phyloP scores from a whole-genome alignment of 2,113 vertebrate species.

The Urocynchramus pylzowi region DNA sequence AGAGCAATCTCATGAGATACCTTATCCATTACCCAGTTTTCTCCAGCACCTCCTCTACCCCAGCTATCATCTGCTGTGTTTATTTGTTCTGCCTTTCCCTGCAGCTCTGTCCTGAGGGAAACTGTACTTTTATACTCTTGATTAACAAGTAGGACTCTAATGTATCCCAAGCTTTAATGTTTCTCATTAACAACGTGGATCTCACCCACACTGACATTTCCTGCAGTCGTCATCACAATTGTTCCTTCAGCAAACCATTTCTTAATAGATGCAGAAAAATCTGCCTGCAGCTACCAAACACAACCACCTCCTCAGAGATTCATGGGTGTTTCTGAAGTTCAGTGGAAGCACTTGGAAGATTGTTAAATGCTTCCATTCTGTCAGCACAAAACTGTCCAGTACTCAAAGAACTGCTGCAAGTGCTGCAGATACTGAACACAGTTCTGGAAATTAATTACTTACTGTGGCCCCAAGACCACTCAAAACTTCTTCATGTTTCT shows the following conservation, averaged over 20 bases:
- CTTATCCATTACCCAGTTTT: not conserved
- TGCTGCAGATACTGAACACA: not conserved
- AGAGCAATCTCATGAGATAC: not conserved
- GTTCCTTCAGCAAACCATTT: slow-evolving; percentile 10
- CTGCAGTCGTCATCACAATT: slow-evolving; percentile 39
- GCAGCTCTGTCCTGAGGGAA: slow-evolving; percentile 11
- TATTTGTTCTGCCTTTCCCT: slow-evolving; percentile 36
- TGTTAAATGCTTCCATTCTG: not conserved
- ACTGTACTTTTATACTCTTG: not conserved
- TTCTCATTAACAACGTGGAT: not conserved
- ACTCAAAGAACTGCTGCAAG: not conserved
- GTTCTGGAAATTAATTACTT: not conserved
- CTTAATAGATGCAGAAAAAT: not conserved
- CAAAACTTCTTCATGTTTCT: not conserved
- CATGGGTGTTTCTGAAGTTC: not conserved
- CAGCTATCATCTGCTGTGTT: not conserved
- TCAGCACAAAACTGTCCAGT: not conserved
- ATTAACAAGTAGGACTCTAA: not conserved
- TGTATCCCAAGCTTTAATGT: slow-evolving; percentile 10
- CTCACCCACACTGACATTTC: slow-evolving; percentile 44
- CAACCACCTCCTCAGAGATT: not conserved
- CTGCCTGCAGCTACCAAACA: slow-evolving; percentile 33
- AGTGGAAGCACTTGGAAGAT: not conserved
- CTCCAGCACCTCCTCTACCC: not conserved
- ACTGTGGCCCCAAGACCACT: not conserved